Conservation (phyloP, 2,797 vertebrate species). For the Gambelia wislizenii region DNA sequence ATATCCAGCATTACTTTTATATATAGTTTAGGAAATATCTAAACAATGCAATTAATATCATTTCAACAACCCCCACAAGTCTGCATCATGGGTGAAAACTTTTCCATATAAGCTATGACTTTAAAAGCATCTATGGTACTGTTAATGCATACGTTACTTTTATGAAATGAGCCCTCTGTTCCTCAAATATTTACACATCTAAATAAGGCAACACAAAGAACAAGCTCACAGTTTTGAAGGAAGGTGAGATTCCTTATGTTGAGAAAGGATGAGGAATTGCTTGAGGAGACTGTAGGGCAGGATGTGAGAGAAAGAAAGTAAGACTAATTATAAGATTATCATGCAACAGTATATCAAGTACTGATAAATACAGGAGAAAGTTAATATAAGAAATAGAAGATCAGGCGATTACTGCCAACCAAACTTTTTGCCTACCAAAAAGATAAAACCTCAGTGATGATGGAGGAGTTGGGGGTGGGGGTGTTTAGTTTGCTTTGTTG, state of each 20-base stretch:
- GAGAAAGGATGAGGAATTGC: constrained; percentile 1
- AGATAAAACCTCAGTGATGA: neutral
- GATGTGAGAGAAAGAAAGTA: neutral
- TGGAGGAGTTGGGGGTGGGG: neutral
- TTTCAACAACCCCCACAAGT: accelerated
- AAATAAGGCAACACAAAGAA: constrained; percentile 5
- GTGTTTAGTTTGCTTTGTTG: no score
- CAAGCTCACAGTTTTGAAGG: constrained; percentile 8
- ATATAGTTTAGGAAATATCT: neutral
- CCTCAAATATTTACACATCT: constrained; percentile 17
- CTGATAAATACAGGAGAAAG: neutral
- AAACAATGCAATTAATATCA: no score
- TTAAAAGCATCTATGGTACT: neutral
- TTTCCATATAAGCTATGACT: neutral
- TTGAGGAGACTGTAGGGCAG: neutral
- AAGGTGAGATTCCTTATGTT: constrained; percentile 7
- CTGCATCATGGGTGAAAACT: constrained; percentile 34
- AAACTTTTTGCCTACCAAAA: neutral
- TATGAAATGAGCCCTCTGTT: neutral
- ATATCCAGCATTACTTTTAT: neutral
- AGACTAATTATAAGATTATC: neutral
- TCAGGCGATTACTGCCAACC: neutral
- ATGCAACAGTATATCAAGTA: neutral
- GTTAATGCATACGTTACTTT: neutral
- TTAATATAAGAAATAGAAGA: neutral